Evolutionary conservation across 2,888 invertebrate species (phyloP), one percentile per base, ranked within the genome.

Genomic region (Callinectes sapidus): DNA sequence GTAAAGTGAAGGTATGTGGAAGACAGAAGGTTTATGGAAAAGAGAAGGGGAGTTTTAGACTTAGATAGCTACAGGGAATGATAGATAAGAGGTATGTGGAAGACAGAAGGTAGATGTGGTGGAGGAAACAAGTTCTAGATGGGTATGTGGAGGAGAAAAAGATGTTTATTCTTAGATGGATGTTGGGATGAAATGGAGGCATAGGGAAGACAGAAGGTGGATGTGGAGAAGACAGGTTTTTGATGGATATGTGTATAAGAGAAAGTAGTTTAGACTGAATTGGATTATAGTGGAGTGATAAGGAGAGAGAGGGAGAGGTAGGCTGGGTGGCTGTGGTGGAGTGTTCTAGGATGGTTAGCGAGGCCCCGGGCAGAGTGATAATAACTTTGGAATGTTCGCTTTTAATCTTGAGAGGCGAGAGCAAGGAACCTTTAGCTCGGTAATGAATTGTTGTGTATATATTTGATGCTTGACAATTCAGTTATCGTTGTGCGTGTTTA

Each of bases 381-480:
- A 81, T 81, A 35, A 81, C 81, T 81, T 35, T 13, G 6, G 81
- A 35, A 35, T 35, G 81, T 81, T 81, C 35, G 35, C 81, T 35
- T 81, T 81, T 81, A 81, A 81, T 81, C 35, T 81, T 81, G 81
- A 35, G 48, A 35, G 81, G 81, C 35, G 81, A 81, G 81, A 81
- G 81, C 81, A 81, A 81, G 81, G 81, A 81, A 81, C 81, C 81
- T 81, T 81, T 81, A 14, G 32, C 81, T 16, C 23, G 16, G 81
- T 81, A 81, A 81, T 81, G 81, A 35, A 81, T 81, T 81, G 81
- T 81, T 81, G 81, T 81, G 81, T 35, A 18, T 81, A 35, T 81
- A 35, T 81, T 81, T 81, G 81, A 81, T 32, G 35, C 16, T 81
- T 81, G 81, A 81, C 35, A 81, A 32, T 81, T 35, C 28, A 81